Evolutionary conservation across 2,888 invertebrate genomes (phyloP).

Genomic region (Dicranocentrus wangi): DNA sequence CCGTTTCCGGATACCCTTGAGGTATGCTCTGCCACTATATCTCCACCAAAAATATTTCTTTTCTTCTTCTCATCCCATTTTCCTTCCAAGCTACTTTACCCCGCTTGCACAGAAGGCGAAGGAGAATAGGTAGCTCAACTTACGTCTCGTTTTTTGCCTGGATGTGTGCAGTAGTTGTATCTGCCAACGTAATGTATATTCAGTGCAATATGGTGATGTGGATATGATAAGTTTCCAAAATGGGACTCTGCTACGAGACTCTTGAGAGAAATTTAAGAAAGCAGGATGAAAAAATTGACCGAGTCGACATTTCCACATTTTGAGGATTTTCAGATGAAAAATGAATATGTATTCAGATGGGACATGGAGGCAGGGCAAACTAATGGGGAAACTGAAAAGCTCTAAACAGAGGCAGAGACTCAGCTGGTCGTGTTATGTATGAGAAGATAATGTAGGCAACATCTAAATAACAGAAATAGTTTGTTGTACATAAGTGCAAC

Average conservation of each 20-base stretch:
- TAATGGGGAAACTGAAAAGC: not conserved
- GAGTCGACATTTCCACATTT: conserved; percentile 51
- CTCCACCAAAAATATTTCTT: conserved; percentile 7
- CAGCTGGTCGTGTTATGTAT: too few relatives aligned
- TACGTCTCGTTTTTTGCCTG: not conserved
- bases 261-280: conserved; percentile 43
- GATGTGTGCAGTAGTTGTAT: too few relatives aligned
- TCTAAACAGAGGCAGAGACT: not conserved
- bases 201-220: not conserved
- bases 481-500: not conserved
- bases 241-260: conserved; percentile 27
- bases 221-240: conserved; percentile 41
- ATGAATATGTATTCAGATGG: conserved; percentile 34
- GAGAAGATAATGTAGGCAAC: too few relatives aligned
- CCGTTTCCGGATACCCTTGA: conserved; percentile 34
- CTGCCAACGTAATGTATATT: too few relatives aligned
- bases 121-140: conserved; percentile 2
- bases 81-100: not conserved
- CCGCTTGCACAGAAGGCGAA: not conserved
- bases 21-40: conserved; percentile 21
- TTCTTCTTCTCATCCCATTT: not conserved
- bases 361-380: not conserved
- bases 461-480: too few relatives aligned
- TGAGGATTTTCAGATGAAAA: conserved; percentile 51
- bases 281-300: conserved; percentile 57